Percentiles rank a stretch among this genome's conserved stretches.
phyloP scores from a whole-genome alignment of 2,113 vertebrate species.

The Corythaixoides concolor region DNA sequence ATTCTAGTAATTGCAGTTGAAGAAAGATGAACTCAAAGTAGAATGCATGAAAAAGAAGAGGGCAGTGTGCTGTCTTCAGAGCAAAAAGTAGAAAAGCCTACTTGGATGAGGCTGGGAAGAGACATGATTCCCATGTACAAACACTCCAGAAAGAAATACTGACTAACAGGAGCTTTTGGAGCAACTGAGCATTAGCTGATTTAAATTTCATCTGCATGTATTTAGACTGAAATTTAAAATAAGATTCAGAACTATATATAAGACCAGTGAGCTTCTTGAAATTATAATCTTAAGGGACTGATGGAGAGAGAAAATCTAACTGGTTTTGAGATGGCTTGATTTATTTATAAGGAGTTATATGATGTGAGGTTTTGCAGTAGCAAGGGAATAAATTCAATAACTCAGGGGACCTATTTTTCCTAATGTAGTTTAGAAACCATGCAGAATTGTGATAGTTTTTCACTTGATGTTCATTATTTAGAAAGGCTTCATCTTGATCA shows the following conservation, averaged over 20 bases:
- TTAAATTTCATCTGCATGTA: neutral
- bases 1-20: neutral
- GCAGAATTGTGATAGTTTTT: neutral
- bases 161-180: neutral
- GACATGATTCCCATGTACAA: neutral
- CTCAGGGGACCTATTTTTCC: neutral
- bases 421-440: neutral
- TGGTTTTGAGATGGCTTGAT: neutral
- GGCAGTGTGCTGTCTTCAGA: neutral
- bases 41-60: neutral
- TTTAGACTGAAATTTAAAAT: neutral
- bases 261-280: neutral
- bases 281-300: neutral
- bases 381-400: neutral
- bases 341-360: neutral
- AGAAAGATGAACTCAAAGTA: neutral
- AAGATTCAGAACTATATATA: neutral
- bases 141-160: neutral
- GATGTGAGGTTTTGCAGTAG: neutral
- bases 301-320: neutral
- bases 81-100: neutral
- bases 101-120: neutral
- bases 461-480: neutral
- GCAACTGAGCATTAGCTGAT: neutral
- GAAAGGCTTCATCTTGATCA: neutral